These are phyloP conservation scores for Belonocnema kinseyi DNA, from an alignment of 1,140 invertebrate genomes.

Conservation along the genomic window DNA sequence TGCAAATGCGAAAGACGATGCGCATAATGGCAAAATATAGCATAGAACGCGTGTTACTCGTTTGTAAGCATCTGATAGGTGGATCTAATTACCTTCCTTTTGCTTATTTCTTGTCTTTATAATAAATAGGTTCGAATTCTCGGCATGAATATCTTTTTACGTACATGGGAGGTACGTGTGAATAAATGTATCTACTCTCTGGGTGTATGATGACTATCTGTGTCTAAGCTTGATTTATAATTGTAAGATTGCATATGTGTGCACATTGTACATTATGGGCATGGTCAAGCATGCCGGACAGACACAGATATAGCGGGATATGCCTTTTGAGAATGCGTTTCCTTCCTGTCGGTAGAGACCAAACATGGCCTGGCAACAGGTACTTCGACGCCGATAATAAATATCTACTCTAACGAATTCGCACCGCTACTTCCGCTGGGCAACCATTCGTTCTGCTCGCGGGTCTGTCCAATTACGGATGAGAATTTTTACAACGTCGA, in stretches of 20 bases:
- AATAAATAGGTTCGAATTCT: no score
- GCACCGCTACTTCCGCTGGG: constrained; percentile 20
- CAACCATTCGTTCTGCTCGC: constrained; percentile 18
- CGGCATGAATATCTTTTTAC: no score
- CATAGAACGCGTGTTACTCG: no score
- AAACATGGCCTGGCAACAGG: constrained; percentile 60
- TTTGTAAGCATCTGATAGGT: no score
- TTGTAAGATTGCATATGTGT: neutral
- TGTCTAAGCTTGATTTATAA: neutral
- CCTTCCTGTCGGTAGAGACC: constrained; percentile 66
- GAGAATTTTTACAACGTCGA: neutral
- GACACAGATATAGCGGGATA: constrained; percentile 39
- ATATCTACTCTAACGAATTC: constrained; percentile 38
- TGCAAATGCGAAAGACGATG: no score
- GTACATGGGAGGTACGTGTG: no score
- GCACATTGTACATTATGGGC: neutral
- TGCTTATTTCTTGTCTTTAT: no score
- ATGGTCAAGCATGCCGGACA: constrained; percentile 23
- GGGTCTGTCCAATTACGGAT: neutral
- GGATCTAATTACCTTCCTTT: no score
- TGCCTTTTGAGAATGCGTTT: constrained; percentile 64
- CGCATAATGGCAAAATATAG: no score
- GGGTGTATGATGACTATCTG: no score
- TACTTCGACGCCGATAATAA: constrained; percentile 45
- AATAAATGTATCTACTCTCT: no score